These are phyloP conservation scores for Drosophila monieri DNA, from an alignment of 2,888 invertebrate genomes.

Conservation along the genomic window DNA sequence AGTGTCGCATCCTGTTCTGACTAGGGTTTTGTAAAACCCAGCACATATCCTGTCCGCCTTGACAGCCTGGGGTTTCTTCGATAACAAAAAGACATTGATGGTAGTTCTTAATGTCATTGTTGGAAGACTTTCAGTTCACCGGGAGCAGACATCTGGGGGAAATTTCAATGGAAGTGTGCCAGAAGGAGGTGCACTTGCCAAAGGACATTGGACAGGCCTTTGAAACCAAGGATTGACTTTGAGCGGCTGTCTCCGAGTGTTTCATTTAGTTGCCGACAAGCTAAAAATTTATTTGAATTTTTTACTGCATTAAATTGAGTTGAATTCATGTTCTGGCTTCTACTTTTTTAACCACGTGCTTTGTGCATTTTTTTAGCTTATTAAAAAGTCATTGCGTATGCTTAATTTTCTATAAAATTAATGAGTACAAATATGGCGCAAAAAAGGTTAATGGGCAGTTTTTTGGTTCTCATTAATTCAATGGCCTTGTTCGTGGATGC, in stretches of 20 bases:
- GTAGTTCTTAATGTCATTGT: slow-evolving; percentile 54
- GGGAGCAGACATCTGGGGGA: slow-evolving; percentile 13
- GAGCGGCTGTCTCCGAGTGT: not conserved
- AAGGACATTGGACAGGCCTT: slow-evolving; percentile 26
- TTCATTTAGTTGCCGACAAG: not conserved
- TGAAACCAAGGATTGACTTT: slow-evolving; percentile 14
- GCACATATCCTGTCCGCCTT: slow-evolving; percentile 11
- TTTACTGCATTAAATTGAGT: not conserved
- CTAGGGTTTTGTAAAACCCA: not conserved
- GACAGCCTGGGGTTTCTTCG: slow-evolving; percentile 31
- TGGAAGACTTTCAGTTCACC: slow-evolving; percentile 31
- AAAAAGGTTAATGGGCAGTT: slow-evolving; percentile 17
- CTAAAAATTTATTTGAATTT: not conserved
- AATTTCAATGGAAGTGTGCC: slow-evolving; percentile 13
- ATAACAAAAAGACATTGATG: slow-evolving; percentile 44
- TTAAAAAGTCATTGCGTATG: slow-evolving; percentile 19
- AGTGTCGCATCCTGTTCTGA: slow-evolving; percentile 34
- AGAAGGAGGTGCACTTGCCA: slow-evolving; percentile 25
- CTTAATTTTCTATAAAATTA: slow-evolving; percentile 8
- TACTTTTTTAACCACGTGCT: not conserved
- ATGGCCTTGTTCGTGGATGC: slow-evolving; percentile 22
- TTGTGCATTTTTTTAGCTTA: not conserved
- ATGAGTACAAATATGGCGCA: slow-evolving; percentile 10
- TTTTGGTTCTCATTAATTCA: slow-evolving; percentile 37
- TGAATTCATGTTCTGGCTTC: not conserved